Conservation (phyloP, 2,888 invertebrate genomes). For the Trissoscelio sp. region DNA sequence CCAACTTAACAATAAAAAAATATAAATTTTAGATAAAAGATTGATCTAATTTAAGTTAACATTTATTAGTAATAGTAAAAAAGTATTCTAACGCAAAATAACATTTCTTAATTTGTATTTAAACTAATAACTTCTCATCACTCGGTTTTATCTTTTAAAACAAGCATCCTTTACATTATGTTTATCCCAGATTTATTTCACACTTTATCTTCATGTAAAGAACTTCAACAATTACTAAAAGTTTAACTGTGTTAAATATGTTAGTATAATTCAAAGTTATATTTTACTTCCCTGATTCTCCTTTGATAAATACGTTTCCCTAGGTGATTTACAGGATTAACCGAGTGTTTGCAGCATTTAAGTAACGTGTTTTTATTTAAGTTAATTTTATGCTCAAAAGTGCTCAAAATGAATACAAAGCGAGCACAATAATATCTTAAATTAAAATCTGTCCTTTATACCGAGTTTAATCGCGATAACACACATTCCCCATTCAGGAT, state of each 20-base stretch:
- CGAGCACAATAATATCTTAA: constrained; percentile 9
- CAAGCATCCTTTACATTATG: background rate
- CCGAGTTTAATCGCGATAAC: background rate
- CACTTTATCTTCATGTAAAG: background rate
- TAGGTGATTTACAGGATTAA: background rate
- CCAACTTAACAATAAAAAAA: no score
- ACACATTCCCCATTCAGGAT: background rate
- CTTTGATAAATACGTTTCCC: constrained; percentile 1
- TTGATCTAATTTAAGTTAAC: no score
- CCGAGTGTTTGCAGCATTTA: background rate
- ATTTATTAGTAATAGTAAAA: no score
- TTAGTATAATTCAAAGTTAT: background rate
- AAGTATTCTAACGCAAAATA: no score
- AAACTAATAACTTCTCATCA: background rate
- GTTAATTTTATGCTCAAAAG: constrained; percentile 4
- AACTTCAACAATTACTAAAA: background rate
- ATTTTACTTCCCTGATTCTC: background rate
- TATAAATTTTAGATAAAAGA: no score
- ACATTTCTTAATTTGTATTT: no score
- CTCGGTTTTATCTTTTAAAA: background rate
- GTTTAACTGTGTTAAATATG: background rate
- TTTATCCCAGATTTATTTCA: background rate
- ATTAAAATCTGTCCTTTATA: constrained; percentile 8
- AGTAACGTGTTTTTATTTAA: background rate
- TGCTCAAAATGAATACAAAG: constrained; percentile 17